These are phyloP conservation scores for Leptinotarsa undecemlineata DNA, from an alignment of 1,140 invertebrate species.

Conservation along the genomic window DNA sequence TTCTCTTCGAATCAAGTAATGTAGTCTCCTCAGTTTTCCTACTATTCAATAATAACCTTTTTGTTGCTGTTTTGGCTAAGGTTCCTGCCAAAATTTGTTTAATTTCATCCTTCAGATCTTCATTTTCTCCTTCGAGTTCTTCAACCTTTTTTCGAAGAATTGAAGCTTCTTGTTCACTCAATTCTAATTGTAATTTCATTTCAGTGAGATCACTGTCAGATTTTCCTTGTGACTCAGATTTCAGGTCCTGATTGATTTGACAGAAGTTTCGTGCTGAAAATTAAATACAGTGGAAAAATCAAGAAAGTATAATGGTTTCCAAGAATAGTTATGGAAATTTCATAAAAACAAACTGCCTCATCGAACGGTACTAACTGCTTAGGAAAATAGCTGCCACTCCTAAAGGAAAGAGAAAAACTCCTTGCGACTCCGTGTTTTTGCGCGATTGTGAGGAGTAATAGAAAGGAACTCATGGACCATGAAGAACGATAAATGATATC, in stretches of 20 bases:
- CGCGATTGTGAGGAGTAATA: too few species aligned
- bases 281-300: background rate
- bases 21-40: conserved; percentile 43
- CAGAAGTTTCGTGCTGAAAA: conserved; percentile 65
- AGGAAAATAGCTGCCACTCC: too few species aligned
- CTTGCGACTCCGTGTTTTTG: too few species aligned
- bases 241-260: conserved; percentile 63
- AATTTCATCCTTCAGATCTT: conserved; percentile 73
- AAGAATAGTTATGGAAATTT: too few species aligned
- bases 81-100: conserved; percentile 71
- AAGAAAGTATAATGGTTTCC: too few species aligned
- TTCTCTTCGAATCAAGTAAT: conserved; percentile 70
- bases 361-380: too few species aligned
- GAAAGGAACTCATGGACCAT: too few species aligned
- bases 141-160: conserved; percentile 81
- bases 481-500: too few species aligned
- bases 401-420: too few species aligned
- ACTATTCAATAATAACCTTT: conserved; percentile 54
- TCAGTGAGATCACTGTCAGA: conserved; percentile 79
- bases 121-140: conserved; percentile 80
- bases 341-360: too few species aligned
- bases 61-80: conserved; percentile 50
- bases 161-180: conserved; percentile 86
- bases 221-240: conserved; percentile 68
- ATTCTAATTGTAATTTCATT: conserved; percentile 77